These are phyloP conservation scores for Lacanobia oleracea DNA, from an alignment of 2,888 invertebrate species.

Conservation along the genomic window DNA sequence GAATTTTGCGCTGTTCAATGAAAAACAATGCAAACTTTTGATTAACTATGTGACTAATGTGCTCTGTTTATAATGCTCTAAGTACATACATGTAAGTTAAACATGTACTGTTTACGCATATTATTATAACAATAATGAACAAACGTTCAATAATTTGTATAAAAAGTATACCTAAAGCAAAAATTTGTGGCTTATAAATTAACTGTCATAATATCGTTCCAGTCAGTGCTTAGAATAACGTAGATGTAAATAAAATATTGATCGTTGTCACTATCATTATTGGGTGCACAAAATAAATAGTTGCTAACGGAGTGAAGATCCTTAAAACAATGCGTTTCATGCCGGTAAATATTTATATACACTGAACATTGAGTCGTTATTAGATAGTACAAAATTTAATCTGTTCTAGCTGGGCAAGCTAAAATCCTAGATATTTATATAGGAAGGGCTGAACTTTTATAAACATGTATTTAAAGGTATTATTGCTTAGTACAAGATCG, in stretches of 20 bases:
- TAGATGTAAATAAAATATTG: constrained; percentile 63
- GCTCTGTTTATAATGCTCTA: constrained; percentile 84
- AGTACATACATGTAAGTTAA: constrained; percentile 70
- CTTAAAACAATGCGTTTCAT: constrained; percentile 41
- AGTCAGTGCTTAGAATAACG: constrained; percentile 74
- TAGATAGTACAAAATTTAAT: constrained; percentile 41
- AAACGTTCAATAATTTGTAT: constrained; percentile 82
- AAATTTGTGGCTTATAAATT: constrained; percentile 72
- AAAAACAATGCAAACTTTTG: constrained; percentile 83
- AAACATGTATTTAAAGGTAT: constrained; percentile 10
- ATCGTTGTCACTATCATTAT: constrained; percentile 61
- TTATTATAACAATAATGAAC: constrained; percentile 80
- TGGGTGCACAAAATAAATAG: constrained; percentile 49
- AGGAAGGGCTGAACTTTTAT: constrained; percentile 15
- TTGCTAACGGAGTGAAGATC: constrained; percentile 33
- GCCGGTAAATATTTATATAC: constrained; percentile 28
- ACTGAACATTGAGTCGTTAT: constrained; percentile 40
- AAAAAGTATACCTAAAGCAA: constrained; percentile 83
- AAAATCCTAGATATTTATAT: constrained; percentile 30
- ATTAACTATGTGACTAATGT: constrained; percentile 87
- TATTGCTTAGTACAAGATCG: constrained; percentile 37
- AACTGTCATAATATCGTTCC: constrained; percentile 70
- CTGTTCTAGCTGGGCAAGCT: constrained; percentile 36
- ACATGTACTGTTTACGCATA: constrained; percentile 76
- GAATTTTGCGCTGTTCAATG: constrained; percentile 85